A percentile compares a stretch with the other conserved stretches of the same genome.
phyloP scores from a whole-genome alignment of 2,888 invertebrate genomes.

The Bellardia pandia region DNA sequence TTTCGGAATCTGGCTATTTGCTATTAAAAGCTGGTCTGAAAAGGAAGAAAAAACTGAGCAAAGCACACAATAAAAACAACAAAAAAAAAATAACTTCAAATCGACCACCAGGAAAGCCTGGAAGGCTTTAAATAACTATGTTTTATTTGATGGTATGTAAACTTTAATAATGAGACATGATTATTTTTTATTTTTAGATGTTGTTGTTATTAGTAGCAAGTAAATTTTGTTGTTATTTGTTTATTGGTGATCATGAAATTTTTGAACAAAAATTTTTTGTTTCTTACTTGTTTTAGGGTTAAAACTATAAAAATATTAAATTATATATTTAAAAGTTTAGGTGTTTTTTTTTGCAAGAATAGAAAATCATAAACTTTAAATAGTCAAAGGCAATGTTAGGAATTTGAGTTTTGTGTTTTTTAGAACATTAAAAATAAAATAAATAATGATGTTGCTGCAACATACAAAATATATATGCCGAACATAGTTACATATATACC shows the following conservation, averaged over 20 bases:
- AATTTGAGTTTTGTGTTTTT: conserved; percentile 7
- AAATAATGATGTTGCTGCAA: background rate
- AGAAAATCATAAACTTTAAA: background rate
- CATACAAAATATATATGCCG: background rate
- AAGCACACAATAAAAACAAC: background rate
- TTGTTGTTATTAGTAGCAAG: background rate
- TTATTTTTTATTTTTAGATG: conserved; percentile 54
- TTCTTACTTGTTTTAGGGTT: background rate
- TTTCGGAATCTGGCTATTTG: conserved; percentile 48
- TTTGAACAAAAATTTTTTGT: conserved; percentile 15
- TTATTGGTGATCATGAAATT: conserved; percentile 52
- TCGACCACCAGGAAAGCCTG: conserved; percentile 72
- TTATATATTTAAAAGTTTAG: background rate
- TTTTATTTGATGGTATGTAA: conserved; percentile 69
- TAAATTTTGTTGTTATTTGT: background rate
- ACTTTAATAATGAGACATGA: conserved; percentile 73
- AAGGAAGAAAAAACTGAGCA: conserved; percentile 34
- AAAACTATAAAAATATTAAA: conserved; percentile 24
- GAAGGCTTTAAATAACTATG: conserved; percentile 68
- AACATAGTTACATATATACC: no score
- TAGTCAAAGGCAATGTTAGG: background rate
- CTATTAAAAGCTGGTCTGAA: conserved; percentile 30
- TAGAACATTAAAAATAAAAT: no score
- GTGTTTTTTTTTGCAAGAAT: no score
- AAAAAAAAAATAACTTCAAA: conserved; percentile 36